Conservation (phyloP, 2,888 invertebrate genomes). For the Sinodicranocentrus sp. region DNA sequence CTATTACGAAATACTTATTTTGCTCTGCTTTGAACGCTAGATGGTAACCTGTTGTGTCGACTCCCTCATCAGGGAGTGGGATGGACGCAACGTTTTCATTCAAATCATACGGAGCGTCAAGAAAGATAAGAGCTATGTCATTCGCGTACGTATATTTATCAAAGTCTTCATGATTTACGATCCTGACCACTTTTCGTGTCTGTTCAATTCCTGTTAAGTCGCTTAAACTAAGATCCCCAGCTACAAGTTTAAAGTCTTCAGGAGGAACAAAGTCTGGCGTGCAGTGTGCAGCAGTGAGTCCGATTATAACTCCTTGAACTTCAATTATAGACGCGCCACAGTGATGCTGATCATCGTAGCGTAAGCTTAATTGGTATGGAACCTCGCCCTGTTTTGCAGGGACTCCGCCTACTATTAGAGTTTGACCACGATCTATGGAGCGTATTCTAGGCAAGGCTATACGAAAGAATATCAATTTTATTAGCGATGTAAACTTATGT, state of each 20-base stretch:
- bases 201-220: constrained; percentile 37
- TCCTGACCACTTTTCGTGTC: constrained; percentile 9
- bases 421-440: too few relatives aligned
- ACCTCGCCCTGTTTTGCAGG: constrained; percentile 34
- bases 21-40: too few relatives aligned
- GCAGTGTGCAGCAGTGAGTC: constrained; percentile 48
- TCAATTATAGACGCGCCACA: constrained; percentile 36
- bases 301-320: constrained; percentile 10
- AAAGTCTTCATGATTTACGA: constrained; percentile 25
- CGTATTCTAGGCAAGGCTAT: too few relatives aligned
- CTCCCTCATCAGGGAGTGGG: constrained; percentile 13
- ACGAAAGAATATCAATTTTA: too few relatives aligned
- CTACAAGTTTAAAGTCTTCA: constrained; percentile 17
- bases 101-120: constrained; percentile 28
- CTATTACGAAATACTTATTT: too few relatives aligned
- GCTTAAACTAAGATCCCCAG: constrained; percentile 35
- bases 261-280: not conserved
- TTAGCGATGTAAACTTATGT: too few relatives aligned
- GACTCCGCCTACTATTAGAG: constrained; percentile 38
- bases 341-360: not conserved
- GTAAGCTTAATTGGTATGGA: constrained; percentile 33
- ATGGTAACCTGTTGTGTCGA: constrained; percentile 19
- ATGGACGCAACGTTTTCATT: constrained; percentile 39
- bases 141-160: not conserved
- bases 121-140: constrained; percentile 33